Evolutionary conservation across 2,888 invertebrate genomes (phyloP).

Genomic region (Yponomeuta cagnagella): DNA sequence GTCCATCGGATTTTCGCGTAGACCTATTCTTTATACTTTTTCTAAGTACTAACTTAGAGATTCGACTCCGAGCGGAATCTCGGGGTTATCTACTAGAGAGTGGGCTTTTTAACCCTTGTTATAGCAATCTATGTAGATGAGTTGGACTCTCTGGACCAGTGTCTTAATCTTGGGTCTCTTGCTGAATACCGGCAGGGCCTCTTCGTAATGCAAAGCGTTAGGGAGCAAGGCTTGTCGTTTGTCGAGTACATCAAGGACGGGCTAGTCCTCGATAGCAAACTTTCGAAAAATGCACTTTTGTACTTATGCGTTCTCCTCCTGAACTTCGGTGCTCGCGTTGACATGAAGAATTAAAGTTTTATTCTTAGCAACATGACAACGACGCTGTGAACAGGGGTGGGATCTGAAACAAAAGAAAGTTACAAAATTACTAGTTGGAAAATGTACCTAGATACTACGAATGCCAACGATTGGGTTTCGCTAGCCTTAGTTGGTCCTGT

Average conservation of each 20-base stretch:
- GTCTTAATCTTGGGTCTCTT: slow-evolving; percentile 78
- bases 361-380: slow-evolving; percentile 60
- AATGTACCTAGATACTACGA: too few relatives aligned
- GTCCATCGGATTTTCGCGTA: slow-evolving; percentile 55
- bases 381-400: slow-evolving; percentile 30
- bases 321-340: slow-evolving; percentile 51
- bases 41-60: slow-evolving; percentile 24
- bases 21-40: not conserved
- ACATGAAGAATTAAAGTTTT: slow-evolving; percentile 69
- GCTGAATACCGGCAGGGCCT: slow-evolving; percentile 70
- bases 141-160: slow-evolving; percentile 66
- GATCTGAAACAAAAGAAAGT: slow-evolving; percentile 59
- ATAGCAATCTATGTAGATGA: slow-evolving; percentile 48
- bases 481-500: not conserved
- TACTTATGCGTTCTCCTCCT: slow-evolving; percentile 45
- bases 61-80: slow-evolving; percentile 40
- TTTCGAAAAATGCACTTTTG: slow-evolving; percentile 64
- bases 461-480: too few relatives aligned
- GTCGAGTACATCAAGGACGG: slow-evolving; percentile 74
- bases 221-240: slow-evolving; percentile 68
- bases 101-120: slow-evolving; percentile 47
- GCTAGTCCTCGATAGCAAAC: slow-evolving; percentile 70
- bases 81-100: slow-evolving; percentile 39
- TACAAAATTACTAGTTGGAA: not conserved
- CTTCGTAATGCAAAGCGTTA: slow-evolving; percentile 65